Evolutionary conservation across 1,140 invertebrate genomes (phyloP).

Genomic region (Spodoptera frugiperda): DNA sequence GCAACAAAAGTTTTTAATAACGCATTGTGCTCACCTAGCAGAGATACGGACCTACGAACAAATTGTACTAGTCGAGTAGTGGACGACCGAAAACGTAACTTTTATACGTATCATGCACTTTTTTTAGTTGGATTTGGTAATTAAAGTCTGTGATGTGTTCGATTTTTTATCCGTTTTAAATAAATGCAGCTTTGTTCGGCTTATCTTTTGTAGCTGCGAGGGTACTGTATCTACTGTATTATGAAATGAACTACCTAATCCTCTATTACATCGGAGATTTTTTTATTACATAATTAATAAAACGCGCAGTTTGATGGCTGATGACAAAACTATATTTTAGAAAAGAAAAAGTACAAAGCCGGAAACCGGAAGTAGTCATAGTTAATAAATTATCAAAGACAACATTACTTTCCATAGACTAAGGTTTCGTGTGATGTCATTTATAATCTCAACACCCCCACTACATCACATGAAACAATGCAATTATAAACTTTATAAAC

Average conservation of each 20-base stretch:
- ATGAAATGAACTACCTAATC: background rate
- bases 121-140: constrained; percentile 35
- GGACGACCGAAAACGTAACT: constrained; percentile 60
- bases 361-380: too few relatives aligned
- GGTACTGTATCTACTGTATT: background rate
- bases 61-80: constrained; percentile 62
- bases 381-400: too few relatives aligned
- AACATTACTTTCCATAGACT: too few relatives aligned
- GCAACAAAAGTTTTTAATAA: constrained; percentile 78
- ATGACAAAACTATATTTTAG: too few relatives aligned
- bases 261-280: too few relatives aligned
- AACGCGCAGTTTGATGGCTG: too few relatives aligned
- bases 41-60: constrained; percentile 59
- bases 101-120: constrained; percentile 51
- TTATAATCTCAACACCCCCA: too few relatives aligned
- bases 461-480: too few relatives aligned
- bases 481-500: background rate
- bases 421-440: too few relatives aligned
- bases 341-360: too few relatives aligned
- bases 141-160: constrained; percentile 39
- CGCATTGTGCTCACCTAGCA: constrained; percentile 72
- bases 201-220: constrained; percentile 11
- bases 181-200: constrained; percentile 4
- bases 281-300: too few relatives aligned
- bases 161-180: constrained; percentile 9